Evolutionary conservation across 1,140 invertebrate species (phyloP).

Genomic region (Penaeus chinensis): DNA sequence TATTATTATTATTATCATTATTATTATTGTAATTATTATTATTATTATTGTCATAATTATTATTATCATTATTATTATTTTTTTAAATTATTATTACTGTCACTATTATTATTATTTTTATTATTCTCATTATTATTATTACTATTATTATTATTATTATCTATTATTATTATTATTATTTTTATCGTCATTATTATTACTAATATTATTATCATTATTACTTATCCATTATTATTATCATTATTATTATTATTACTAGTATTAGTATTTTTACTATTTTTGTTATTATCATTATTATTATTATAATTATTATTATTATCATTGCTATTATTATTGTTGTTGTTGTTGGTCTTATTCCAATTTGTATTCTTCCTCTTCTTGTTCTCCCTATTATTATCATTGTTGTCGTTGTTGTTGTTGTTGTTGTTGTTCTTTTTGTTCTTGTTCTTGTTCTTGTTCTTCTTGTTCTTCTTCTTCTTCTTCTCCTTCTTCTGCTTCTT

Average conservation of each 20-base stretch:
- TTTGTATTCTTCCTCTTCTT: no score
- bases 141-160: slow-evolving; percentile 2
- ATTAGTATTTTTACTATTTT: not conserved
- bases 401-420: not conserved
- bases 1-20: slow-evolving; percentile 10
- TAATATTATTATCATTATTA: slow-evolving; percentile 17
- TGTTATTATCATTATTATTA: not conserved
- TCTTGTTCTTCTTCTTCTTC: not conserved
- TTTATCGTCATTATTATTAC: not conserved
- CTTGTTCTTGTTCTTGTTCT: not conserved
- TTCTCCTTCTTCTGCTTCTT: not conserved
- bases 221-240: slow-evolving; percentile 8
- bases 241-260: not conserved
- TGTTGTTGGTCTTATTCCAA: no score
- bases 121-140: not conserved
- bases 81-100: not conserved
- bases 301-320: not conserved
- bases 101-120: not conserved
- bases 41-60: slow-evolving; percentile 17
- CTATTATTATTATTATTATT: no score
- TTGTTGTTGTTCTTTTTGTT: not conserved
- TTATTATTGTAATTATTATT: slow-evolving; percentile 19
- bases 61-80: slow-evolving; percentile 1
- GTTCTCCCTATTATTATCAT: no score
- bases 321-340: not conserved